Evolutionary conservation across 2,797 vertebrate species (phyloP), one percentile per base, ranked within the genome.

Genomic region (Streptopelia turtur): DNA sequence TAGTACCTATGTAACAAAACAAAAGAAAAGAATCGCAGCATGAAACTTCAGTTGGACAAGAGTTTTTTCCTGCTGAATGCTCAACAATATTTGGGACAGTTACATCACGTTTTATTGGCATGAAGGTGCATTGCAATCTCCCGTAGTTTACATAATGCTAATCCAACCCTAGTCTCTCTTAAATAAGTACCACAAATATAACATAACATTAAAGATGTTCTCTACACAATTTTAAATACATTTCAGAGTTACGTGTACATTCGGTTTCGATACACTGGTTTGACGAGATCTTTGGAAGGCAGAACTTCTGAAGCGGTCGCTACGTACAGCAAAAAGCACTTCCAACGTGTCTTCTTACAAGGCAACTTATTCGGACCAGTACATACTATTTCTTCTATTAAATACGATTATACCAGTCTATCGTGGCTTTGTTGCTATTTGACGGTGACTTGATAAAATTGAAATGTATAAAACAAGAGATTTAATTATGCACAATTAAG

Each of bases 121-220:
- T 98, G 98, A 99, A 98, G 98, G 98, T 99, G 98, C 98, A 99
- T 98, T 99, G 99, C 99, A 99, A 98, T 99, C 98, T 99, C 99
- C 99, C 98, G 93, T 98, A 98, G 98, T 98, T 98, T 98, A 98
- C 98, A 98, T 96, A 98, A 98, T 98, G 97, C 98, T 97, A 98
- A 98, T 98, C 97, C 96, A 98, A 98, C 86, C 97, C 97, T 98
- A 96, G 90, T 82, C 94, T 97, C 97, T 98, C 98, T 98, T 98
- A 98, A 98, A 97, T 98, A 98, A 98, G 98, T 98, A 98, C 98
- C 98, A 98, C 98, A 98, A 97, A 98, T 96, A 98, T 96, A 98
- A 95, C 95, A 98, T 97, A 96, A 98, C 96, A 97, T 97, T 98
- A 98, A 97, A 96, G 96, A 97, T 97, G 96, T 97, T 96, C 97